phyloP scores from a whole-genome alignment of 2,113 vertebrate genomes.

The Beaufortia kweichowensis region DNA sequence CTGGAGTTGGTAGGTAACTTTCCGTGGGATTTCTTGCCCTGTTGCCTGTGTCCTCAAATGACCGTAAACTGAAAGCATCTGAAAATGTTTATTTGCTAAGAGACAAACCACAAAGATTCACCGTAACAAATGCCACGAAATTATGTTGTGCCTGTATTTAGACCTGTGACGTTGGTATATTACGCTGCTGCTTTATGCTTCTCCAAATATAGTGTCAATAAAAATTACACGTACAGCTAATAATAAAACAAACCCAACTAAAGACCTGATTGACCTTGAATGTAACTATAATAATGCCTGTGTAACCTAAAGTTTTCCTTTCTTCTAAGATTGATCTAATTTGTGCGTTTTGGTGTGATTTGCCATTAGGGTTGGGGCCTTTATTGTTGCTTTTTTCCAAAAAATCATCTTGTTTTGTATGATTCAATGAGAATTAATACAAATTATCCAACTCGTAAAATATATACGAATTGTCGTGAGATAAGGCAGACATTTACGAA shows the following conservation, averaged over 20 bases:
- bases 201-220: not conserved
- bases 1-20: slow-evolving; percentile 56
- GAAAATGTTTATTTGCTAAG: slow-evolving; percentile 38
- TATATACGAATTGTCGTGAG: no score
- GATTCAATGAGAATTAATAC: no score
- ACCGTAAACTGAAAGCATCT: slow-evolving; percentile 49
- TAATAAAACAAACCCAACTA: not conserved
- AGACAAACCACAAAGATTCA: slow-evolving; percentile 17
- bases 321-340: no score
- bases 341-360: no score
- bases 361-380: no score
- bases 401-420: no score
- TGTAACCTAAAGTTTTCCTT: no score
- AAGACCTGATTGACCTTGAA: not conserved
- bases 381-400: no score
- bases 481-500: no score
- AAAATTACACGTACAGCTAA: not conserved
- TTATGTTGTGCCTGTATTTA: not conserved
- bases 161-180: not conserved
- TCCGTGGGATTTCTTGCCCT: slow-evolving; percentile 65
- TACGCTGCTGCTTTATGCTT: not conserved
- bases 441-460: no score
- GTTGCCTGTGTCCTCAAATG: slow-evolving; percentile 69
- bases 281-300: not conserved
- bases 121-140: not conserved